Conservation (phyloP, 2,888 invertebrate genomes). For the Bhutanitis thaidina region DNA sequence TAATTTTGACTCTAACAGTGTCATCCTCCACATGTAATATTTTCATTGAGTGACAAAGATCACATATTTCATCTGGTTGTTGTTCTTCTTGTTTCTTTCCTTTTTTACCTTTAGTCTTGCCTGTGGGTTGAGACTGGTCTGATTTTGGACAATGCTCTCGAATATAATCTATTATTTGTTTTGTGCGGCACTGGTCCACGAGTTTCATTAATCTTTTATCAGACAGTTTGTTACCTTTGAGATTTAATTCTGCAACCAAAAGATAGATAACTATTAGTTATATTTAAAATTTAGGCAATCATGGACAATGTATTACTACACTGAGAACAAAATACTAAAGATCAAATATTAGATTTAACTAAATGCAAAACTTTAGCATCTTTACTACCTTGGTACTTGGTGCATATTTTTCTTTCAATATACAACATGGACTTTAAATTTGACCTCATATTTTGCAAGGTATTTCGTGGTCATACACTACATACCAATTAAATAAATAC, state of each 20-base stretch:
- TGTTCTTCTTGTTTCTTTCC: constrained; percentile 61
- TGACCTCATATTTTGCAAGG: too few species aligned
- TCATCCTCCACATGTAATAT: constrained; percentile 74
- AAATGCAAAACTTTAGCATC: too few species aligned
- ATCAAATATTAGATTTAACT: too few species aligned
- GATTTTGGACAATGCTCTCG: constrained; percentile 81
- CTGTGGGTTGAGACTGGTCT: constrained; percentile 41
- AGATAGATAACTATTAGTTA: too few species aligned
- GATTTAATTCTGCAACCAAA: constrained; percentile 80
- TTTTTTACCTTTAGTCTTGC: constrained; percentile 58
- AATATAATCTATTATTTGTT: constrained; percentile 88
- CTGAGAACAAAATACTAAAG: too few species aligned
- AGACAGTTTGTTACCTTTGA: constrained; percentile 86
- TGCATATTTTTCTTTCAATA: too few species aligned
- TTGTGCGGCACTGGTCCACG: constrained; percentile 86
- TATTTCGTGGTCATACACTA: too few species aligned
- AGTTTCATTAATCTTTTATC: constrained; percentile 88
- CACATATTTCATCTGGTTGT: constrained; percentile 43
- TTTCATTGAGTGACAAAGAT: constrained; percentile 60
- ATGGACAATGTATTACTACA: too few species aligned
- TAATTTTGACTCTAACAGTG: constrained; percentile 68
- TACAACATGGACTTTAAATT: too few species aligned
- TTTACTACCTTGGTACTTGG: too few species aligned
- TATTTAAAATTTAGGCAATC: too few species aligned
- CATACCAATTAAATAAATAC: too few species aligned